phyloP scores from a whole-genome alignment of 2,888 invertebrate species.

The Netelia fuscicornis region DNA sequence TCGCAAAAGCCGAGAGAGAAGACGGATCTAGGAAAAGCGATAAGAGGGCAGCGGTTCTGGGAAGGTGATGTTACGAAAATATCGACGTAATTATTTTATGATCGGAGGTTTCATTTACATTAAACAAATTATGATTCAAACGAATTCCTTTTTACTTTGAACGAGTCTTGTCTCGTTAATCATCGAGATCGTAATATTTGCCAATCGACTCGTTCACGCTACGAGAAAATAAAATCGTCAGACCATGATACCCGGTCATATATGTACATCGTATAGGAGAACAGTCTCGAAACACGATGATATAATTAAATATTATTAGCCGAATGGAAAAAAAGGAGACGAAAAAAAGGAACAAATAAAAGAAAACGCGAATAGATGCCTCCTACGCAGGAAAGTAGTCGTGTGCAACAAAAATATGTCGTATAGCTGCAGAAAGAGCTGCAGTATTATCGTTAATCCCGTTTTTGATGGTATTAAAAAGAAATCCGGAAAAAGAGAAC shows the following conservation, averaged over 20 bases:
- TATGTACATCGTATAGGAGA: background rate
- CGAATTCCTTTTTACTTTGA: too few species aligned
- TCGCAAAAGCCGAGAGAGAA: constrained; percentile 6
- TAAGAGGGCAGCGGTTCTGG: background rate
- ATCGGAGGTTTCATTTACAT: too few species aligned
- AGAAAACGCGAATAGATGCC: constrained; percentile 14
- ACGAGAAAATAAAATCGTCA: too few species aligned
- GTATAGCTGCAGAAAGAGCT: constrained; percentile 16
- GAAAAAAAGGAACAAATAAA: background rate
- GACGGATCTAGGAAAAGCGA: background rate
- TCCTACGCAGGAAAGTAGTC: background rate
- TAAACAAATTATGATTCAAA: too few species aligned
- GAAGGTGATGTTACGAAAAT: background rate
- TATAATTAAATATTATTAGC: constrained; percentile 6
- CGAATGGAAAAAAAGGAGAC: background rate
- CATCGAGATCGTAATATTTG: too few species aligned
- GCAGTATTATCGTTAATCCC: constrained; percentile 44
- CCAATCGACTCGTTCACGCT: too few species aligned
- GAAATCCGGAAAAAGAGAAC: constrained; percentile 33
- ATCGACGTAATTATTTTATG: background rate
- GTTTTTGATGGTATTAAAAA: constrained; percentile 48
- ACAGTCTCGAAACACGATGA: constrained; percentile 1
- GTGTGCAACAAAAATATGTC: background rate
- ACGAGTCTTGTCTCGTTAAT: too few species aligned
- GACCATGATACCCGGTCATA: too few species aligned